A percentile compares a stretch with the other conserved stretches of the same genome.
Evolutionary conservation across 1,140 invertebrate genomes (phyloP).

Genomic region (Phthorimaea operculella): DNA sequence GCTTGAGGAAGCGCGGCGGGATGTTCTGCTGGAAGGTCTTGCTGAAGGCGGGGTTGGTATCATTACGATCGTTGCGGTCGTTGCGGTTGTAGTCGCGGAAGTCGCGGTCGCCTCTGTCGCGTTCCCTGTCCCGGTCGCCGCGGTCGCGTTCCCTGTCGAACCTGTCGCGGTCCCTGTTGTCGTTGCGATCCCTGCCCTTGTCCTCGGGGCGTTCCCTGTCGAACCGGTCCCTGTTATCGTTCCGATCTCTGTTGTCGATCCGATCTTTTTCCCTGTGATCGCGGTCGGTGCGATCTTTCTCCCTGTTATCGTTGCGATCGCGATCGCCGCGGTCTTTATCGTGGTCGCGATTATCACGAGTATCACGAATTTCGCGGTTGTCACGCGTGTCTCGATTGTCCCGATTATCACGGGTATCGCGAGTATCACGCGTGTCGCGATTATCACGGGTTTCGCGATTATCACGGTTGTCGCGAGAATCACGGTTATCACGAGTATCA

Average conservation of each 20-base stretch:
- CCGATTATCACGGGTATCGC: slow-evolving; percentile 11
- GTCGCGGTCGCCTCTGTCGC: slow-evolving; percentile 34
- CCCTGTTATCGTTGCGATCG: slow-evolving; percentile 29
- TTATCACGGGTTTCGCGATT: slow-evolving; percentile 46
- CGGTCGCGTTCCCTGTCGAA: slow-evolving; percentile 32
- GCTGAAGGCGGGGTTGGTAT: slow-evolving; percentile 69
- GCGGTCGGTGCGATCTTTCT: slow-evolving; percentile 38
- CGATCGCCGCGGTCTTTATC: slow-evolving; percentile 37
- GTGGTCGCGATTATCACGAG: slow-evolving; percentile 30
- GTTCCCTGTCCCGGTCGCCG: slow-evolving; percentile 22
- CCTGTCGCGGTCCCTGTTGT: slow-evolving; percentile 41
- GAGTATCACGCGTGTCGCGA: slow-evolving; percentile 53
- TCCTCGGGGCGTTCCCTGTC: slow-evolving; percentile 28
- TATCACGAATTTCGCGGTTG: too few relatives aligned
- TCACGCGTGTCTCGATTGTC: too few relatives aligned
- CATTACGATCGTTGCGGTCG: slow-evolving; percentile 30
- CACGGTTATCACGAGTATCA: too few relatives aligned
- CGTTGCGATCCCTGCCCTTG: slow-evolving; percentile 27
- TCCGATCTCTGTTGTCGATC: slow-evolving; percentile 38
- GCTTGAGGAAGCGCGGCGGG: slow-evolving; percentile 87
- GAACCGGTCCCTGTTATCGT: slow-evolving; percentile 29
- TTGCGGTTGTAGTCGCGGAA: slow-evolving; percentile 26
- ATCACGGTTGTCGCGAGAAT: too few relatives aligned
- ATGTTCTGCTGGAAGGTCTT: slow-evolving; percentile 82
- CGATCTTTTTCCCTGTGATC: slow-evolving; percentile 50